Percentiles rank a stretch among this genome's conserved stretches.
These are phyloP conservation scores for Trissolcus japonicus DNA, from an alignment of 2,888 invertebrate genomes.

Conservation along the genomic window DNA sequence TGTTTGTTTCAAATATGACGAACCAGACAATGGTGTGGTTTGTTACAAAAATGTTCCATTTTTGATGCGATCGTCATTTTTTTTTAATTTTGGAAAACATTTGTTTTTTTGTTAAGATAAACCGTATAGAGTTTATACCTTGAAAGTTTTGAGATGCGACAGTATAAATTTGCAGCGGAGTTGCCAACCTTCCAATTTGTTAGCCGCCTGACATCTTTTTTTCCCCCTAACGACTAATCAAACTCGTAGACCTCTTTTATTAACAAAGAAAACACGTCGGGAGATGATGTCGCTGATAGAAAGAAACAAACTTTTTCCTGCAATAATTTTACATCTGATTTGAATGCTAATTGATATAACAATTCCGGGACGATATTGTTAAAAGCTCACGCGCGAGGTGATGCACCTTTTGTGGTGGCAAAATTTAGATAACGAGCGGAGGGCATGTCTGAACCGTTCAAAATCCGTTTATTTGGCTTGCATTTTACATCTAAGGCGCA, in stretches of 20 bases:
- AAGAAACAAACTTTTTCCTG: constrained; percentile 9
- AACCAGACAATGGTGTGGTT: not conserved
- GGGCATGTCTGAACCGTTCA: not conserved
- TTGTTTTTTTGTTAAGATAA: not conserved
- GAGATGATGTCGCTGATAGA: too few species aligned
- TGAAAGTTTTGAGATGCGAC: too few species aligned
- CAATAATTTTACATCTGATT: not conserved
- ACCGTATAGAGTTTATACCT: not conserved
- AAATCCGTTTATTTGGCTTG: constrained; percentile 20
- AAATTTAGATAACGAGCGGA: not conserved
- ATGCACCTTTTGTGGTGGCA: not conserved
- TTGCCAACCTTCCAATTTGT: constrained; percentile 53
- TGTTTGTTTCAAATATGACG: not conserved
- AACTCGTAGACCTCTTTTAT: not conserved
- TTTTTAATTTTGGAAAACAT: not conserved
- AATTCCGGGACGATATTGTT: not conserved
- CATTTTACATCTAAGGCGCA: constrained; percentile 11
- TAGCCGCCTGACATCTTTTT: constrained; percentile 43
- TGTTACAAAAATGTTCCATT: not conserved
- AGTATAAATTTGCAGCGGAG: constrained; percentile 5
- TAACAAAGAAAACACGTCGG: too few species aligned
- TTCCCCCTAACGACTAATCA: not conserved
- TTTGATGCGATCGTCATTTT: not conserved
- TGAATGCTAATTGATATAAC: not conserved
- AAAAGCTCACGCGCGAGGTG: not conserved